A percentile compares a stretch with the other conserved stretches of the same genome.
phyloP scores from a whole-genome alignment of 2,888 invertebrate genomes.

The Dryobotodes eremita region DNA sequence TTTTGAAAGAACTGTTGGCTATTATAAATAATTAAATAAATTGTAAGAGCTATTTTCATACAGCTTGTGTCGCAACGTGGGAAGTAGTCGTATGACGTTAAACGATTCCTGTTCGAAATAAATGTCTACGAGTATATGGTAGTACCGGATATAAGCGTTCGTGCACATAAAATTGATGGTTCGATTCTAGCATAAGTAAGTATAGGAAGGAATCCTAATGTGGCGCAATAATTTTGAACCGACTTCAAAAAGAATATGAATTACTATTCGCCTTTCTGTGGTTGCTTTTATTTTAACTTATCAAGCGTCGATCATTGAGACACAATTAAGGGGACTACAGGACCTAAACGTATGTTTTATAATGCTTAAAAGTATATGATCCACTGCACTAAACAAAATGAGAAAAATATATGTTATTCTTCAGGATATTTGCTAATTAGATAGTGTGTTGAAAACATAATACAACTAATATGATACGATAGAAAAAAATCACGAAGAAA shows the following conservation, averaged over 20 bases:
- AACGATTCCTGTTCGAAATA: not conserved
- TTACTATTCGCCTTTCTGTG: not conserved
- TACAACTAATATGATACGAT: no score
- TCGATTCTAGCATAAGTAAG: not conserved
- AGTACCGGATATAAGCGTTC: slow-evolving; percentile 12
- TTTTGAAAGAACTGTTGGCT: no score
- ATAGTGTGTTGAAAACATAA: no score
- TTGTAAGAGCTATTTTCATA: not conserved
- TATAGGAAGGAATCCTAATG: not conserved
- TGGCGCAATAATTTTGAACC: not conserved
- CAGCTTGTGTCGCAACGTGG: not conserved
- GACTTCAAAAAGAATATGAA: not conserved
- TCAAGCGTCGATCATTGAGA: not conserved
- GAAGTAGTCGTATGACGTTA: not conserved
- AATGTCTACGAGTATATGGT: slow-evolving; percentile 15
- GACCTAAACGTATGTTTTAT: no score
- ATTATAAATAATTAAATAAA: no score
- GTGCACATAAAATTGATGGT: slow-evolving; percentile 9
- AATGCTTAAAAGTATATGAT: no score
- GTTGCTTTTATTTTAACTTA: not conserved
- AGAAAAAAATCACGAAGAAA: no score
- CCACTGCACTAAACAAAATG: no score
- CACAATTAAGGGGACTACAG: no score
- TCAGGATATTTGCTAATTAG: no score
- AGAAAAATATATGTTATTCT: no score